phyloP scores from a whole-genome alignment of 1,140 invertebrate genomes.

The Globodera ellingtonae region DNA sequence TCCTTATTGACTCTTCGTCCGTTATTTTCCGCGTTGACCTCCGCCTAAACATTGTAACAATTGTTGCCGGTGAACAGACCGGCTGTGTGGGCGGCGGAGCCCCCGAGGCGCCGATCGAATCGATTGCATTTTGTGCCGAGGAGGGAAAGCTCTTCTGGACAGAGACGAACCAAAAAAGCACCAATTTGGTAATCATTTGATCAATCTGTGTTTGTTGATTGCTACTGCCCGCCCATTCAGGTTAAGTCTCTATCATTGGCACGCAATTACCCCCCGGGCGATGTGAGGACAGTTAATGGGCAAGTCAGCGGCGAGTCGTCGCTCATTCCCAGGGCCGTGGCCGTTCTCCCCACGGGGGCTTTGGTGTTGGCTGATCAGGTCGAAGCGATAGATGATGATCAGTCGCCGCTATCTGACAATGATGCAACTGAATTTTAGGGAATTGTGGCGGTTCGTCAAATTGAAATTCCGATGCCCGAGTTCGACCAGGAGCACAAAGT shows the following conservation, averaged over 20 bases:
- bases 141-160: constrained; percentile 11
- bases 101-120: constrained; percentile 5
- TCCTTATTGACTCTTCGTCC: constrained; percentile 22
- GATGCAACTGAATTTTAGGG: neutral
- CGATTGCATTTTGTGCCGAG: constrained; percentile 15
- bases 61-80: constrained; percentile 22
- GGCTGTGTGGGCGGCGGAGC: neutral
- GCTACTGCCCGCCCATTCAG: neutral
- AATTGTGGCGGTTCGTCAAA: neutral
- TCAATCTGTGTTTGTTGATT: neutral
- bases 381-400: neutral
- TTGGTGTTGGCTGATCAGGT: constrained; percentile 25
- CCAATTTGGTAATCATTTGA: constrained; percentile 24
- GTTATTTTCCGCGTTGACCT: constrained; percentile 23
- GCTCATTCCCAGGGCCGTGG: constrained; percentile 5
- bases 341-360: constrained; percentile 13
- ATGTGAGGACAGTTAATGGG: constrained; percentile 12
- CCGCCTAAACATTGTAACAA: neutral
- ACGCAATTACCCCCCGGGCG: neutral
- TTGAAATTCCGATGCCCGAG: neutral
- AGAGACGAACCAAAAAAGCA: constrained; percentile 19
- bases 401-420: neutral
- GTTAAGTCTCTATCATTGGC: constrained; percentile 2
- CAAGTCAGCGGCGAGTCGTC: neutral
- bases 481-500: neutral